Evolutionary conservation across 2,888 invertebrate species (phyloP).

Genomic region (Troglohyphantes excavatus): DNA sequence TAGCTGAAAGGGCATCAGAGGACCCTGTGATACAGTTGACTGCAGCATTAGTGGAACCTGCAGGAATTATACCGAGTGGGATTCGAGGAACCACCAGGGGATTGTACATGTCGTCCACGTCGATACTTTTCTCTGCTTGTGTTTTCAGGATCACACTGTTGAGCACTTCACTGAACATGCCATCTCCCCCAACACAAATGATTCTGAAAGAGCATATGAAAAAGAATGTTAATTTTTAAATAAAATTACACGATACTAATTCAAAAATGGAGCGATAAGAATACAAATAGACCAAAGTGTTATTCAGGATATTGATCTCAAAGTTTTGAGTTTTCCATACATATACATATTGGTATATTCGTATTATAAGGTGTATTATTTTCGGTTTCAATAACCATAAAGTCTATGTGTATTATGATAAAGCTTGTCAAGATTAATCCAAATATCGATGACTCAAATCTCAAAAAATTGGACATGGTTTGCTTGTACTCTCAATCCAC

Average conservation of each 20-base stretch:
- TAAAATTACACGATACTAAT: too few species aligned
- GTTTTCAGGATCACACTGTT: slow-evolving; percentile 88
- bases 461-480: too few species aligned
- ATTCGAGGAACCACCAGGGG: slow-evolving; percentile 82
- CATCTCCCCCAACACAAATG: slow-evolving; percentile 93
- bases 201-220: slow-evolving; percentile 86
- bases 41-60: slow-evolving; percentile 89
- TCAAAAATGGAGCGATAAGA: background rate
- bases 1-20: slow-evolving; percentile 90
- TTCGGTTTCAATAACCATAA: too few species aligned
- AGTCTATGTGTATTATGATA: too few species aligned
- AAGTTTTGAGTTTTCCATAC: too few species aligned
- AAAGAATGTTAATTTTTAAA: too few species aligned
- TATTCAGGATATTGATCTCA: too few species aligned
- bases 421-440: too few species aligned
- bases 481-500: too few species aligned
- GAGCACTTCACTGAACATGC: slow-evolving; percentile 90
- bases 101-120: slow-evolving; percentile 85
- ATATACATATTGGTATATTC: too few species aligned
- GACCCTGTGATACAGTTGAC: slow-evolving; percentile 91
- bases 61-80: slow-evolving; percentile 88
- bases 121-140: slow-evolving; percentile 84
- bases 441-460: too few species aligned
- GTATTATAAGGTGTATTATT: too few species aligned
- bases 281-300: background rate